A percentile compares a stretch with the other conserved stretches of the same genome.
Conservation (phyloP, 2,888 invertebrate genomes). For the Cheilosia impressa region DNA sequence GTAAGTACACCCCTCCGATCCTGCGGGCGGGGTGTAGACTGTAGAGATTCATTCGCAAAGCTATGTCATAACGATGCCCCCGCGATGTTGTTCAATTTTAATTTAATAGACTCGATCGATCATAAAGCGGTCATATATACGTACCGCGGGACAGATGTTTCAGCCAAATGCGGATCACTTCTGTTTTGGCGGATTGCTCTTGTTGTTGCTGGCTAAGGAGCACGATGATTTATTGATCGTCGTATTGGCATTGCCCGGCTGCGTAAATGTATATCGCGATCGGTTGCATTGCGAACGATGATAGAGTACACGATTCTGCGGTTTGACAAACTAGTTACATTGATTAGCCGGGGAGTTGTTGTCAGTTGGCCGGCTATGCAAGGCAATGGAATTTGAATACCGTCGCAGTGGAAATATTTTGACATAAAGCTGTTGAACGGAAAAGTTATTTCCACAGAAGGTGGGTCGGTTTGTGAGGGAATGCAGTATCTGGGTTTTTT, state of each 20-base stretch:
- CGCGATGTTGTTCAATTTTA: slow-evolving; percentile 69
- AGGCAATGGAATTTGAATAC: neutral
- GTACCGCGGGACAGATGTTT: slow-evolving; percentile 66
- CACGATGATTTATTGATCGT: slow-evolving; percentile 28
- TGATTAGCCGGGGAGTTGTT: neutral
- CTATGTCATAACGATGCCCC: slow-evolving; percentile 62
- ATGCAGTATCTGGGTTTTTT: too few relatives aligned
- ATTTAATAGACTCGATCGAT: slow-evolving; percentile 74
- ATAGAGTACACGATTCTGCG: slow-evolving; percentile 33
- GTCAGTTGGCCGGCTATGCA: neutral
- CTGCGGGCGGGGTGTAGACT: neutral
- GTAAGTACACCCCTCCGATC: slow-evolving; percentile 19
- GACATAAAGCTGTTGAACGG: neutral
- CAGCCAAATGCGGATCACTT: slow-evolving; percentile 62
- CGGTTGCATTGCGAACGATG: slow-evolving; percentile 45
- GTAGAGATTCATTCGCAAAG: slow-evolving; percentile 34
- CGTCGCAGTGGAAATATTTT: neutral
- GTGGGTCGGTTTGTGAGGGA: too few relatives aligned
- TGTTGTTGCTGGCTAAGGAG: slow-evolving; percentile 2
- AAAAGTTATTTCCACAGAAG: neutral
- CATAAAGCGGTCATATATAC: slow-evolving; percentile 57
- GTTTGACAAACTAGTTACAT: slow-evolving; percentile 30
- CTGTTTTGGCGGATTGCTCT: slow-evolving; percentile 56
- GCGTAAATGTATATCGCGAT: slow-evolving; percentile 46
- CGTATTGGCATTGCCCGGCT: slow-evolving; percentile 1